Evolutionary conservation across 2,888 invertebrate genomes (phyloP).

Genomic region (Chesias legatella): DNA sequence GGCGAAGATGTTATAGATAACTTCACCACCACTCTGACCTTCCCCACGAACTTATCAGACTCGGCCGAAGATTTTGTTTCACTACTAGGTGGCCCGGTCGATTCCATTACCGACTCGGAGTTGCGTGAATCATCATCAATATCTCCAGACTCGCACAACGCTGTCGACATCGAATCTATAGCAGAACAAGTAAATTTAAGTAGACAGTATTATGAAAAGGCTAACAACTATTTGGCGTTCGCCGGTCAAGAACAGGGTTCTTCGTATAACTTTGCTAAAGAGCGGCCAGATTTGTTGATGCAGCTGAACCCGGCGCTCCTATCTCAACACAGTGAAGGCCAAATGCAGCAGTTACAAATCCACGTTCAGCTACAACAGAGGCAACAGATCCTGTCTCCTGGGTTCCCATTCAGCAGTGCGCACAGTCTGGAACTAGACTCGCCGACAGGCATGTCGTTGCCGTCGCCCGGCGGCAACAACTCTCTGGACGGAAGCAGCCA

Average conservation of each 20-base stretch:
- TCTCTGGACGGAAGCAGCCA: slow-evolving; percentile 84
- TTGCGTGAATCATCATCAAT: slow-evolving; percentile 86
- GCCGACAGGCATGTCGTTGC: slow-evolving; percentile 87
- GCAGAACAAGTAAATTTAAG: slow-evolving; percentile 87
- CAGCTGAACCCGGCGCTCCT: slow-evolving; percentile 79
- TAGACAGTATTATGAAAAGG: slow-evolving; percentile 78
- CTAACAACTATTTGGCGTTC: slow-evolving; percentile 66
- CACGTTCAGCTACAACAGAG: slow-evolving; percentile 86
- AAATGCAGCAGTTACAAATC: slow-evolving; percentile 84
- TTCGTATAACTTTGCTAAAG: slow-evolving; percentile 82
- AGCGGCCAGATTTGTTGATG: slow-evolving; percentile 81
- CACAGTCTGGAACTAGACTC: slow-evolving; percentile 87
- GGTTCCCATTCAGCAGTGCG: slow-evolving; percentile 81
- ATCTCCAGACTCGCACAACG: slow-evolving; percentile 84
- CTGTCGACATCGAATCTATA: slow-evolving; percentile 86
- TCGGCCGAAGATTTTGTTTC: slow-evolving; percentile 89
- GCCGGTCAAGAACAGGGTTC: slow-evolving; percentile 75
- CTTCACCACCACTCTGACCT: slow-evolving; percentile 90
- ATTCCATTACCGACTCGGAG: slow-evolving; percentile 83
- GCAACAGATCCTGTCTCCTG: slow-evolving; percentile 80
- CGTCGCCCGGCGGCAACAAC: slow-evolving; percentile 88
- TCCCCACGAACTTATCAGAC: slow-evolving; percentile 88
- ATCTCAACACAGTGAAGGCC: slow-evolving; percentile 76
- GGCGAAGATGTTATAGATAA: slow-evolving; percentile 89
- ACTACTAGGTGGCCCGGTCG: slow-evolving; percentile 87